Conservation (phyloP, 2,113 vertebrate genomes). For the Thermophis baileyi region DNA sequence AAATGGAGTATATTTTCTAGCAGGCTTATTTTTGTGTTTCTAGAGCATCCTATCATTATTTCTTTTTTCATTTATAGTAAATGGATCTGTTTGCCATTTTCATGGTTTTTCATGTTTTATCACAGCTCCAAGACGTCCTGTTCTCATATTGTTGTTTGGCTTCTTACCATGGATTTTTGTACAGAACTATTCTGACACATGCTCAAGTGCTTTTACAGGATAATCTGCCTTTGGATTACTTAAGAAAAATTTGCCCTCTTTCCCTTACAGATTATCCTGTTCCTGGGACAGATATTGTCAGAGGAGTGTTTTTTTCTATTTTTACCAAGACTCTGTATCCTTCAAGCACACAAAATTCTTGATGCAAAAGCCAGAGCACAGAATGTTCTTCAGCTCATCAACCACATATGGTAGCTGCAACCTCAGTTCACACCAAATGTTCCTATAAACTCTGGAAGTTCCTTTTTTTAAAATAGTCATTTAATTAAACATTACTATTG, state of each 20-base stretch:
- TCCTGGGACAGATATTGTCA: not conserved
- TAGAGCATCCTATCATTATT: not conserved
- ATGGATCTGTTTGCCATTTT: not conserved
- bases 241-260: not conserved
- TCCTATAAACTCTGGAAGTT: not conserved
- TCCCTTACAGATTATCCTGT: not conserved
- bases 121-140: not conserved
- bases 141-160: not conserved
- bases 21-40: not conserved
- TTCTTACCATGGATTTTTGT: not conserved
- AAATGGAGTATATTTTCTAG: not conserved
- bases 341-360: not conserved
- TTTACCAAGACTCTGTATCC: not conserved
- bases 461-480: not conserved
- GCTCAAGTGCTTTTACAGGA: not conserved
- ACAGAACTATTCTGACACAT: not conserved
- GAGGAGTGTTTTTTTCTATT: not conserved
- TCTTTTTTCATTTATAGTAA: not conserved
- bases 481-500: not conserved
- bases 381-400: not conserved
- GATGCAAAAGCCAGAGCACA: not conserved
- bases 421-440: not conserved
- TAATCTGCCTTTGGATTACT: not conserved
- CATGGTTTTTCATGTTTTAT: not conserved
- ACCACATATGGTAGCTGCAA: not conserved